A percentile compares a stretch with the other conserved stretches of the same genome.
These are phyloP conservation scores for Axea sp. DNA, from an alignment of 2,888 invertebrate genomes.

Conservation along the genomic window DNA sequence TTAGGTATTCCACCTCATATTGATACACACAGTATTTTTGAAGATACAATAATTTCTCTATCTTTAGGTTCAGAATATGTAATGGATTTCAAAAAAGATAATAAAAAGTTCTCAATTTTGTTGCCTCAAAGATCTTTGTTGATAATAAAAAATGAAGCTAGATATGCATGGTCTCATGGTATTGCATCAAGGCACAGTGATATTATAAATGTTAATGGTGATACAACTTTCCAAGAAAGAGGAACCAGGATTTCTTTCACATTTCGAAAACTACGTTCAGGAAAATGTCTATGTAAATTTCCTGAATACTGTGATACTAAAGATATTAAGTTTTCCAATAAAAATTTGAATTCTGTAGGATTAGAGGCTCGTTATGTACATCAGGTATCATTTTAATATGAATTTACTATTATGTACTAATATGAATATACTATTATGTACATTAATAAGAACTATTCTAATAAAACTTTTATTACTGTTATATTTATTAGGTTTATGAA, in stretches of 20 bases:
- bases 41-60: conserved; percentile 91
- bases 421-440: too few species aligned
- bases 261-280: conserved; percentile 84
- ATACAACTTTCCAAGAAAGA: conserved; percentile 81
- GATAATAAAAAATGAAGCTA: conserved; percentile 89
- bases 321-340: conserved; percentile 60
- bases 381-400: conserved; percentile 79
- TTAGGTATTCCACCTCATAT: conserved; percentile 96
- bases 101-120: conserved; percentile 82
- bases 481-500: conserved; percentile 88
- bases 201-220: conserved; percentile 82
- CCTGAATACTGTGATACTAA: conserved; percentile 85
- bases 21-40: conserved; percentile 97
- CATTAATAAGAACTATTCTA: too few species aligned
- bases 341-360: conserved; percentile 82
- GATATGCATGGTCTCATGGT: conserved; percentile 93
- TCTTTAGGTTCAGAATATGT: conserved; percentile 90
- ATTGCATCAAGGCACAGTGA: conserved; percentile 93
- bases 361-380: conserved; percentile 90
- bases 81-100: conserved; percentile 91
- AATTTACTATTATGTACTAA: not conserved
- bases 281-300: conserved; percentile 84
- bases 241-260: conserved; percentile 90
- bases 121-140: conserved; percentile 87
- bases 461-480: too few species aligned